Evolutionary conservation across 2,888 invertebrate genomes (phyloP), one percentile per base, ranked within the genome.

Genomic region (Physocephala rufipes): DNA sequence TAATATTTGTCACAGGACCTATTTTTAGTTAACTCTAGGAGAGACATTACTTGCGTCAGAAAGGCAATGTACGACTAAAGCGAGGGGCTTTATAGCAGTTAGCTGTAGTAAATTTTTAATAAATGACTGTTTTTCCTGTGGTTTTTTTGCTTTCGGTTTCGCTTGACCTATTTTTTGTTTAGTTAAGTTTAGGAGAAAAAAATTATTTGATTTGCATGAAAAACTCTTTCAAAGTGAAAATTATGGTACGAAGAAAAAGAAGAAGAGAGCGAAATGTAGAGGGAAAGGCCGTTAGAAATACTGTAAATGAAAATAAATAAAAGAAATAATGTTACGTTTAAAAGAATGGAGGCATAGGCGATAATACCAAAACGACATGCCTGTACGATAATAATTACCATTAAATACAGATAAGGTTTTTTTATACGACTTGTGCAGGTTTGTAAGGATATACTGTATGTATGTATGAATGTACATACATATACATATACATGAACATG

Each of bases 91-190:
- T 28, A n/a, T n/a, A 12, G 30, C n/a, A 26, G 9, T 67, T 36
- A 7, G 36, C 36, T 36, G 36, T 36, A 36, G 58, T 21, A n/a
- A 45, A n/a, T 59, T 5, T 12, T 15, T 26, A 5, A 5, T 16
- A 24, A 7, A 19, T 12, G 43, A 58, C 24, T 19, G 36, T 59
- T 67, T 43, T 55, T 67, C 24, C n/a, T 51, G 16, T 26, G 15
- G n/a, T 59, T 45, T 62, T 28, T 49, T 62, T 49, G 65, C 65
- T 71, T 71, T 59, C 61, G 19, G 28, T 71, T 65, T 71, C 65
- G 30, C 66, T 71, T 71, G 67, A 67, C 67, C 67, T 45, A 67
- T 45, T 67, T 67, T 28, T 45, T 45, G 45, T 58, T 24, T 58
- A 36, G 28, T 45, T 21, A 36, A 67, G 36, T 65, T 24, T 24